Conservation (phyloP, 2,888 invertebrate genomes). For the Adineta ricciae region DNA sequence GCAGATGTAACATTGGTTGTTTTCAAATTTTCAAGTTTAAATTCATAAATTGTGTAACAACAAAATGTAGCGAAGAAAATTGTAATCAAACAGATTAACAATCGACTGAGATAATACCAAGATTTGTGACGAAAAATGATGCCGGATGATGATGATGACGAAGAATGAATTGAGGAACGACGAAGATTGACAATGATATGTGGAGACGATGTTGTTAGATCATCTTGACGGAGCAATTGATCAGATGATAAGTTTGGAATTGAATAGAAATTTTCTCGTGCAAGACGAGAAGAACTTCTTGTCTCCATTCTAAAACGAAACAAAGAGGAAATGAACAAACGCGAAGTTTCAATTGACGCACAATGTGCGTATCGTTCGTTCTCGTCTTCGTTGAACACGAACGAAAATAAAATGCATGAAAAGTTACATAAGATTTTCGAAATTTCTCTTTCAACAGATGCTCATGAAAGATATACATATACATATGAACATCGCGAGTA, state of each 20-base stretch:
- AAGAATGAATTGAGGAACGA: not conserved
- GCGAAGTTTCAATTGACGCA: too few species aligned
- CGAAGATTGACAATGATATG: not conserved
- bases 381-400: not conserved
- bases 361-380: too few species aligned
- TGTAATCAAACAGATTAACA: not conserved
- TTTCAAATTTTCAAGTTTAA: not conserved
- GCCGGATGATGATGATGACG: not conserved
- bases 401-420: not conserved
- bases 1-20: not conserved
- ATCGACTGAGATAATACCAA: not conserved
- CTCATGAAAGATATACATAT: not conserved
- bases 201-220: not conserved
- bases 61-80: not conserved
- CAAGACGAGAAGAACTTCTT: not conserved
- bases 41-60: constrained; percentile 3
- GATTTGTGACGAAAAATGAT: not conserved
- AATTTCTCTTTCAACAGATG: not conserved
- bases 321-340: not conserved
- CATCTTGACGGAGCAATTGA: not conserved
- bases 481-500: not conserved
- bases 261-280: constrained; percentile 12
- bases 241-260: not conserved
- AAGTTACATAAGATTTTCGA: not conserved
- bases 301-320: not conserved